These are phyloP conservation scores for Lycocerus yunnanus DNA, from an alignment of 2,888 invertebrate genomes.

Conservation along the genomic window DNA sequence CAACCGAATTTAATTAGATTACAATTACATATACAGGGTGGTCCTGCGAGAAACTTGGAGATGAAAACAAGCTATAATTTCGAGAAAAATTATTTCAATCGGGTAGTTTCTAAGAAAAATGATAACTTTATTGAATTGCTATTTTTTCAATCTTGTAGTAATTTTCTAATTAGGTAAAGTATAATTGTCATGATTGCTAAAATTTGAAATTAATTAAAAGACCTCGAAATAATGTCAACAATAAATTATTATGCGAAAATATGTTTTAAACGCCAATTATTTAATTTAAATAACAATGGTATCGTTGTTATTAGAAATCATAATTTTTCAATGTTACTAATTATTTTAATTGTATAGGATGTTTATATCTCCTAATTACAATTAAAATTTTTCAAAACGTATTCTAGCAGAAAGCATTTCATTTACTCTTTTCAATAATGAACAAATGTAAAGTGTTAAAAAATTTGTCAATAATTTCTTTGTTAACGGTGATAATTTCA, in stretches of 20 bases:
- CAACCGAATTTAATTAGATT: too few species aligned
- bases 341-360: not conserved
- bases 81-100: too few species aligned
- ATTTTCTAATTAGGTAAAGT: not conserved
- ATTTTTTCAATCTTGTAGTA: not conserved
- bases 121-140: too few species aligned
- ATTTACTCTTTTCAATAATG: not conserved
- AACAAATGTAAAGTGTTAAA: not conserved
- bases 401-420: not conserved
- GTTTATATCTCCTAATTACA: not conserved
- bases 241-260: not conserved
- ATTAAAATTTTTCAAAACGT: not conserved
- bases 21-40: too few species aligned
- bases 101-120: too few species aligned
- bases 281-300: not conserved
- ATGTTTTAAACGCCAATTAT: not conserved
- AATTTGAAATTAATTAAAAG: not conserved
- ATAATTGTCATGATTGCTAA: not conserved
- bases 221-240: not conserved
- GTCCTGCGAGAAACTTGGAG: too few species aligned
- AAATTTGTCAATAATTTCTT: not conserved
- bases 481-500: not conserved
- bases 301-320: not conserved
- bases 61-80: too few species aligned
- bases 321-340: not conserved